Evolutionary conservation across 2,113 vertebrate genomes (phyloP), one percentile per base, ranked within the genome.

Genomic region (Rhinogobius similis): DNA sequence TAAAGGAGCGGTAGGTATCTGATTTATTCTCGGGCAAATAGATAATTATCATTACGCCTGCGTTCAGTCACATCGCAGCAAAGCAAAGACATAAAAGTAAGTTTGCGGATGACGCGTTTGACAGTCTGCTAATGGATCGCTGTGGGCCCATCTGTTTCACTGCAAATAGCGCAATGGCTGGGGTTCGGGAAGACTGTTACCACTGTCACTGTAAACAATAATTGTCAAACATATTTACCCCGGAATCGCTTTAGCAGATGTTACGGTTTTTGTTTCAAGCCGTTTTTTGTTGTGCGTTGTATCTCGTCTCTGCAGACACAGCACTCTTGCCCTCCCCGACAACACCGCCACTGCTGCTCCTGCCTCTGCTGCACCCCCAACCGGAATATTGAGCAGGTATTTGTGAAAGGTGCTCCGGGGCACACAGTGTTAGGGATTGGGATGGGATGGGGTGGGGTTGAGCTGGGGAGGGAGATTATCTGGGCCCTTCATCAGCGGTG

Each of bases 171-270:
- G 92, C 93, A 88, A 92, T 86, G 86, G 77, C 77, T 89, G 90
- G 91, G 88, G 92, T 81, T 91, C 90, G 24, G 26, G 91, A 90
- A 93, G 55, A 94, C 93, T 93, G 92, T 93, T 94, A 93, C 93
- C 91, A 94, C 91, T 94, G 93, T 94, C 93, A 95, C 93, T 94
- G 94, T 94, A 94, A 94, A 94, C 93, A 94, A 93, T 94, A 93
- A 94, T 94, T 93, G 93, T 93, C 93, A 93, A 94, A 94, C 93
- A 94, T 94, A 94, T 94, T 94, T 94, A 93, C 93, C 88, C 93
- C 90, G 88, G 92, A 91, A 93, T 93, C 91, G 90, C 92, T 93
- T 94, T 94, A 94, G 92, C 94, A 95, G 93, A 94, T 95, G 93
- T 93, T 93, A 90, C 87, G 88, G 85, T 92, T 93, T 94, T 92